These are phyloP conservation scores for Drosophila demipolita DNA, from an alignment of 2,888 invertebrate genomes.

Conservation along the genomic window DNA sequence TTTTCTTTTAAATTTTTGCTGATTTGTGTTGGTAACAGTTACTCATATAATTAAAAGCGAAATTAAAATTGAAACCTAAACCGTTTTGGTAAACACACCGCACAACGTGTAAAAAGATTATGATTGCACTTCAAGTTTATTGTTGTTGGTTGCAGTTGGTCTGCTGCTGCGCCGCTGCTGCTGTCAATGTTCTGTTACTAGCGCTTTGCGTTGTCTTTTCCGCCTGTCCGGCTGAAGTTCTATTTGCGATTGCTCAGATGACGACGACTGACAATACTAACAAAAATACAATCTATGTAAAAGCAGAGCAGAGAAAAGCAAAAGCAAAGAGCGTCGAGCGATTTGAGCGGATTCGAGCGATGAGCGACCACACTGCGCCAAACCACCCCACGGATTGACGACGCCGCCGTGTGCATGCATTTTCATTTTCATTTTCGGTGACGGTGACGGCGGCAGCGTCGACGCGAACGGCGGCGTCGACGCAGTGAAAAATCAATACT, in stretches of 20 bases:
- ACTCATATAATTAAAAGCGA: slow-evolving; percentile 2
- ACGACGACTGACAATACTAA: slow-evolving; percentile 30
- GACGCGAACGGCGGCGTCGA: slow-evolving; percentile 69
- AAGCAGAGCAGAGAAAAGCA: slow-evolving; percentile 17
- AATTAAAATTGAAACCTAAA: slow-evolving; percentile 3
- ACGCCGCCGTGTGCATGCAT: slow-evolving; percentile 57
- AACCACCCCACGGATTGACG: slow-evolving; percentile 83
- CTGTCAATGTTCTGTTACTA: slow-evolving; percentile 14
- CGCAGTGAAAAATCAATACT: slow-evolving; percentile 82
- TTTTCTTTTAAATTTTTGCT: slow-evolving; percentile 4
- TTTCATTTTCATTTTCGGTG: slow-evolving; percentile 53
- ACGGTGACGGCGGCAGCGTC: slow-evolving; percentile 35
- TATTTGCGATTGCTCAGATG: slow-evolving; percentile 75
- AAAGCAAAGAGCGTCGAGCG: neutral
- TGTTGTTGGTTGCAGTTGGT: slow-evolving; percentile 47
- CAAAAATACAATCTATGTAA: slow-evolving; percentile 8
- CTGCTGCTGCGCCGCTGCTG: slow-evolving; percentile 9
- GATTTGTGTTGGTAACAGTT: neutral
- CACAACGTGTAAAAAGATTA: slow-evolving; percentile 20
- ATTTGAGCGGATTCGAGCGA: slow-evolving; percentile 13
- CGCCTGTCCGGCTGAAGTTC: slow-evolving; percentile 62
- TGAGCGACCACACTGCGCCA: slow-evolving; percentile 67
- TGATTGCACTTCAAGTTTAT: slow-evolving; percentile 29
- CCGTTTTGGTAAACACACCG: slow-evolving; percentile 29
- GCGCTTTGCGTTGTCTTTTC: slow-evolving; percentile 41